Percentiles rank a stretch among this genome's conserved stretches.
These are phyloP conservation scores for Vanessa cardui DNA, from an alignment of 2,888 invertebrate species.

Conservation along the genomic window DNA sequence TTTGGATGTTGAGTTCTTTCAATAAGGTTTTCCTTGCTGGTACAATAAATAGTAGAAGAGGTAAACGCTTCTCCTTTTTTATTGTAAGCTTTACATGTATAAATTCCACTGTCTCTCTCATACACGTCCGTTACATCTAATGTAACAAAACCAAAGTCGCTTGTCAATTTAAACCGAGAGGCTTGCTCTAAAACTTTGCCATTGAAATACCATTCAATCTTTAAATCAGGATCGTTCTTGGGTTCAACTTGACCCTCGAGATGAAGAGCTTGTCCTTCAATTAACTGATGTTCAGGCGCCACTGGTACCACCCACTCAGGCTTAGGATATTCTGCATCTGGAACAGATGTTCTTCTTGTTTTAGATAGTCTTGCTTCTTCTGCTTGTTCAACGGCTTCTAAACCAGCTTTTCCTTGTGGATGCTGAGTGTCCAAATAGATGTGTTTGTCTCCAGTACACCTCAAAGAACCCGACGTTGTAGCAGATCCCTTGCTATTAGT, in stretches of 20 bases:
- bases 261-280: constrained; percentile 93
- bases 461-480: constrained; percentile 94
- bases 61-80: constrained; percentile 95
- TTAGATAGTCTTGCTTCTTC: constrained; percentile 91
- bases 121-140: constrained; percentile 96
- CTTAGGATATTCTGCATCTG: constrained; percentile 90
- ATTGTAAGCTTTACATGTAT: constrained; percentile 95
- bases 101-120: constrained; percentile 96
- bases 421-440: constrained; percentile 96
- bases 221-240: constrained; percentile 94
- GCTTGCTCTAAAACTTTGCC: constrained; percentile 94
- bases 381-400: constrained; percentile 94
- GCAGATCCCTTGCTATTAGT: constrained; percentile 94
- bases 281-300: constrained; percentile 89
- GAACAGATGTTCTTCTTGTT: constrained; percentile 85
- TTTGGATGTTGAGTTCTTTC: constrained; percentile 97
- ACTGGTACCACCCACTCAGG: constrained; percentile 94
- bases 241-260: constrained; percentile 98
- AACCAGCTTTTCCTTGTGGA: constrained; percentile 95
- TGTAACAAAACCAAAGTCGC: constrained; percentile 98
- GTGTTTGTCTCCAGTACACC: constrained; percentile 90
- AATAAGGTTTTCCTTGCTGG: constrained; percentile 91
- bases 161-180: constrained; percentile 94
- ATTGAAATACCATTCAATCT: constrained; percentile 97
- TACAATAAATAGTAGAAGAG: constrained; percentile 93